Base-by-base conservation (phyloP, 2,797 vertebrate species). In the Manis pentadactyla region DNA sequence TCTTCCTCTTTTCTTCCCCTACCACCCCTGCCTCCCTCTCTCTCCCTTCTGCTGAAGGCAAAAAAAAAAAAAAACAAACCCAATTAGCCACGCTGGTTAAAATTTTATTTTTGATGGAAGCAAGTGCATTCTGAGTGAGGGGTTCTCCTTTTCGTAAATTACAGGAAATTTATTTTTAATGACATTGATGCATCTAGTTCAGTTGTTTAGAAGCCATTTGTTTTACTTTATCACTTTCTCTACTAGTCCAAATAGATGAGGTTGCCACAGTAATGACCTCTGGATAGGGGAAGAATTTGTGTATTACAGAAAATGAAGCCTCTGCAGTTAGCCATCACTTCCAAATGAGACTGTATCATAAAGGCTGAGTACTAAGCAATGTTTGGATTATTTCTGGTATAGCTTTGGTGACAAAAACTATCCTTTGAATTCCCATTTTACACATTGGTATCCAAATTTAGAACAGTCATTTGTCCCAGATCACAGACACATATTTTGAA, bases 141-240 rank as follows among this genome's bases (percentile, higher is more conserved):
- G 66, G 49, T 83, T 93, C 88, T 93, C 51, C 92, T 86, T 73
- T 95, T 46, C 96, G 82, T 69, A 85, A 97, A 95, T 94, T 51
- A 89, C 14, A 73, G 84, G 71, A 89, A 79, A 94, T 91, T 89
- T 95, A 94, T 96, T 96, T 93, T 93, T 92, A 98, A 96, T 96
- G 96, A 87, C 79, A n/a, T 94, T 94, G 91, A 79, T 73, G 55
- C 53, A 89, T 93, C 53, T 63, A 69, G 59, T 84, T 95, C 37
- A 84, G 71, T 64, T 96, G 5, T 84, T 79, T 87, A 71, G 53
- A 94, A 95, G 46, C n/a, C 51, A 93, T 91, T 97, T 75, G 83
- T 89, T 97, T 94, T 71, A 74, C 53, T 96, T 79, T 77, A 85
- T 77, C 92, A 71, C 94, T 95, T 96, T 85, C 82, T 88, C 88